Base-by-base conservation (phyloP, 2,888 invertebrate species). In the Diadromus collaris region DNA sequence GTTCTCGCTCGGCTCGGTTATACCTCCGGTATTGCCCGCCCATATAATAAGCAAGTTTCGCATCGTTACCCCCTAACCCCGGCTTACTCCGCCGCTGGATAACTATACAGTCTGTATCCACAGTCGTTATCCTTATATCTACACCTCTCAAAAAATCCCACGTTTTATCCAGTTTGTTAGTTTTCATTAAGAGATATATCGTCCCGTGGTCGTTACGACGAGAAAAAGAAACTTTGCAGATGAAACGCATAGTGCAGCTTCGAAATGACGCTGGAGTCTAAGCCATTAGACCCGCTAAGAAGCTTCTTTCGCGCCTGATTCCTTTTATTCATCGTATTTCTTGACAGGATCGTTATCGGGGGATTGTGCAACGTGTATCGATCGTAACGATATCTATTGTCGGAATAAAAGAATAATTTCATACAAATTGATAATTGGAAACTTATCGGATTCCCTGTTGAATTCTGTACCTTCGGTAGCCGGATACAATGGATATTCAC, bases 11-110 rank as follows among this genome's bases (percentile, higher is more conserved):
- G 72, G 54, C 27, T 69, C 73, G 72, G 61, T 64, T 54, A 72
- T 79, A 73, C 63, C 72, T 73, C 34, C 64, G 54, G 54, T 60
- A 79, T 63, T 75, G 78, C 72, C 72, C 79, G 79, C 76, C 76
- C 79, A 76, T 76, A 73, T 79, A 79, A 79, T 79, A 79, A 79
- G 76, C 76, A 76, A 79, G 72, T 76, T 79, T 79, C 68, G 76
- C 79, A 73, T 69, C 65, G 72, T 72, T 73, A 65, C 48, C 60
- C 73, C 73, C 24, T 16, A 27, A 27, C 48, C 24, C 27, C n/a
- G 10, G 41, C 38, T 46, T 67, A 60, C 48, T 67, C 10, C 32
- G 24, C 44, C 44, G 38, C 44, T 56, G 34, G 67, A 46, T 29
- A 61, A 46, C 46, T 75, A 24, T 56, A 75, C 32, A 32, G 21